These are phyloP conservation scores for Lucifuga dentata DNA, from an alignment of 2,113 vertebrate genomes.

Conservation along the genomic window DNA sequence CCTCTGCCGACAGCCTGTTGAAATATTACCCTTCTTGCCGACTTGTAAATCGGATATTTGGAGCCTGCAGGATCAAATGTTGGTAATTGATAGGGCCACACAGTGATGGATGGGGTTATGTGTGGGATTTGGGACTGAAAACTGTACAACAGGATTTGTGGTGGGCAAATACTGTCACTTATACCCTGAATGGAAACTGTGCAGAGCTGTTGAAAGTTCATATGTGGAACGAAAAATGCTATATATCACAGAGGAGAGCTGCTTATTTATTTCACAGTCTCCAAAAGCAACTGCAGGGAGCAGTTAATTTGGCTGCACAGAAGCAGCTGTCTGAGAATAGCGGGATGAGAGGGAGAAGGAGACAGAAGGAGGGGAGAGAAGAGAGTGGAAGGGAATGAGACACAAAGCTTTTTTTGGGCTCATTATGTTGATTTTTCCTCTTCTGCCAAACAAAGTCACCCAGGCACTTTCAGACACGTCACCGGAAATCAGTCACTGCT, in stretches of 20 bases:
- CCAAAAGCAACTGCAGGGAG: constrained; percentile 58
- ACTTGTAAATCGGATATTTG: constrained; percentile 70
- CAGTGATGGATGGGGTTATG: constrained; percentile 19
- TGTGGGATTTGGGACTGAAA: constrained; percentile 10
- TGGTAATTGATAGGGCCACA: constrained; percentile 44
- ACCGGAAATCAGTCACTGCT: constrained; percentile 59
- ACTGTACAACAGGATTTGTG: neutral
- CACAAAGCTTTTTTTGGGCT: constrained; percentile 80
- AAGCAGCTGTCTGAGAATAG: constrained; percentile 69
- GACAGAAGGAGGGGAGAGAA: constrained; percentile 43
- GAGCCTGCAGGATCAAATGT: constrained; percentile 53
- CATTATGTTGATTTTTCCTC: constrained; percentile 80
- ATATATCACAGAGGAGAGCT: constrained; percentile 34
- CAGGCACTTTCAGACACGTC: constrained; percentile 65
- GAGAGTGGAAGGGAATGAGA: constrained; percentile 60
- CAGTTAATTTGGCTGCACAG: constrained; percentile 72
- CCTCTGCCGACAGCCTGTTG: constrained; percentile 42
- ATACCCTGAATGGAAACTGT: constrained; percentile 2
- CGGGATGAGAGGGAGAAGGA: constrained; percentile 58
- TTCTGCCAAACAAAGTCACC: constrained; percentile 77
- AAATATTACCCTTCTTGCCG: constrained; percentile 60
- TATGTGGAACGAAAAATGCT: constrained; percentile 28
- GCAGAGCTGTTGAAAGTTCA: constrained; percentile 20
- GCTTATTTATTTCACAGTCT: constrained; percentile 65
- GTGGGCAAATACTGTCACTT: constrained; percentile 29